Percentiles rank a stretch among this genome's conserved stretches.
phyloP scores from a whole-genome alignment of 2,113 vertebrate genomes.

The Athene noctua region DNA sequence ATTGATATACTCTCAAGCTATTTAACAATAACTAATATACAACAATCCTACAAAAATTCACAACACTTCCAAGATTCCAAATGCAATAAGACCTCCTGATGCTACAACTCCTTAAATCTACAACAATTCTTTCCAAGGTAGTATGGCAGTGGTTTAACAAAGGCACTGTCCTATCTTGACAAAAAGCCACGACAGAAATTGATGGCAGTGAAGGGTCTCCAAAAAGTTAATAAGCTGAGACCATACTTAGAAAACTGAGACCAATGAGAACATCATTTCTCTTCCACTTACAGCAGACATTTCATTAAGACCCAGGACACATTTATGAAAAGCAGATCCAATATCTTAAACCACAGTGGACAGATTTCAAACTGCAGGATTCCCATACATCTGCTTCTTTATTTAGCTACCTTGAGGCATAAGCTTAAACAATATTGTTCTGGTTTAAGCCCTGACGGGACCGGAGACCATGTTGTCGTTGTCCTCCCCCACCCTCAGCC shows the following conservation, averaged over 20 bases:
- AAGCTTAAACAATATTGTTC: neutral
- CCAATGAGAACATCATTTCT: neutral
- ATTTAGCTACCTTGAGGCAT: neutral
- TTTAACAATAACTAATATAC: neutral
- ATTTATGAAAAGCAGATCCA: neutral
- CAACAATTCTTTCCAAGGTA: neutral
- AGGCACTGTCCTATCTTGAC: neutral
- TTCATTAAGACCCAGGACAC: neutral
- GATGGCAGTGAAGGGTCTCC: neutral
- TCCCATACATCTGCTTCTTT: neutral
- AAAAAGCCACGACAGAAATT: neutral
- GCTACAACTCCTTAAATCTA: neutral
- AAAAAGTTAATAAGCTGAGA: neutral
- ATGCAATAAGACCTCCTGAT: neutral
- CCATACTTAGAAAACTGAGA: neutral
- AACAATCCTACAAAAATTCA: neutral
- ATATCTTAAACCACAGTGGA: neutral
- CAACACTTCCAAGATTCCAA: neutral
- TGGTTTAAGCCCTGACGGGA: no score
- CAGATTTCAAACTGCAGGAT: neutral
- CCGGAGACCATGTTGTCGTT: no score
- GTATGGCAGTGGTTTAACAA: neutral
- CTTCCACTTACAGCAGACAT: neutral
- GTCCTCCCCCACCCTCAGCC: no score
- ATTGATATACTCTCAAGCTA: neutral